Base-by-base conservation (phyloP, 1,140 invertebrate genomes). In the Tetramorium simillimum region DNA sequence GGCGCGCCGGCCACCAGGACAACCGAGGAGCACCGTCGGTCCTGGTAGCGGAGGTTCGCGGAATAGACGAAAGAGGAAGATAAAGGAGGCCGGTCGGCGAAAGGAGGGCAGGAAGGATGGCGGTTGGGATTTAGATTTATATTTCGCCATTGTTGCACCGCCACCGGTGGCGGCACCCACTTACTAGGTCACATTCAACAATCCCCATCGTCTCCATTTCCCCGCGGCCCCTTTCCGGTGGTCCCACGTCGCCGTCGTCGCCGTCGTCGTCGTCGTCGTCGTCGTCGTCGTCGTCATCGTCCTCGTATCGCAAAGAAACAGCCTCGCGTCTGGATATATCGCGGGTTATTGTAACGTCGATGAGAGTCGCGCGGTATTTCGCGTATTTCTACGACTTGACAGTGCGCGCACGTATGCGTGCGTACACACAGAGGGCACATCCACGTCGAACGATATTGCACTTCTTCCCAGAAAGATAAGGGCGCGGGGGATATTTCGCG, bases 321-420 rank as follows among this genome's bases (percentile, higher is more conserved):
- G 89, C 78, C 70, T 53, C 88, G 62, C 69, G 85, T 73, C 76
- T 85, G 90, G 90, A 92, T 92, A 91, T 93, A 92, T 92, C 87
- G 89, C 90, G 86, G 86, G 90, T 93, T 93, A 93, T 93, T 93
- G 92, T 93, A 93, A 93, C 88, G 89, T 93, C 93, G 91, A 92
- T 91, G 91, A 92, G 92, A 94, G 89, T 91, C 90, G 88, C 88
- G 87, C 75, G 82, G 86, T 89, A 92, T 92, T 92, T 87, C 86
- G 86, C 90, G 87, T 88, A 91, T 90, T 92, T 91, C 70, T 84
- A 75, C 84, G 78, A 88, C 65, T 87, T 72, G 78, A 86, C 7
- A 53, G 78, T 62, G 78, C 88, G 86, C 69, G 14, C 14, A 75
- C 53, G 24, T 16, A 46, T n/a, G 43, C 24, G 58, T 28, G 0